These are phyloP conservation scores for Napeogenes sylphis DNA, from an alignment of 2,888 invertebrate genomes.

Conservation along the genomic window DNA sequence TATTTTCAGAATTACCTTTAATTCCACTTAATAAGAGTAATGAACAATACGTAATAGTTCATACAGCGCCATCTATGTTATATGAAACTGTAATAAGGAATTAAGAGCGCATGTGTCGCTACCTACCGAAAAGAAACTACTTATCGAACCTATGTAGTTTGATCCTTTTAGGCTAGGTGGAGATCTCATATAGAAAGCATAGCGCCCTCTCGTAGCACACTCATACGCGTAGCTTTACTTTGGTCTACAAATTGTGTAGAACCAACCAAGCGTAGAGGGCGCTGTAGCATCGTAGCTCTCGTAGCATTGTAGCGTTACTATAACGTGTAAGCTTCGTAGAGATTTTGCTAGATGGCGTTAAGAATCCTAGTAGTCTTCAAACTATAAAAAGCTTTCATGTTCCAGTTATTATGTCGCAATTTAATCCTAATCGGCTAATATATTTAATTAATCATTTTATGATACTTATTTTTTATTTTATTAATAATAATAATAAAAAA, in stretches of 20 bases:
- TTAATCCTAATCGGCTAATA: too few species aligned
- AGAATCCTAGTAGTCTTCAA: neutral
- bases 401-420: neutral
- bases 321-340: neutral
- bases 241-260: neutral
- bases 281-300: neutral
- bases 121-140: neutral
- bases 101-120: neutral
- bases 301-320: neutral
- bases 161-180: neutral
- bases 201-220: conserved; percentile 2
- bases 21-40: too few species aligned
- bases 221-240: neutral
- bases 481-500: too few species aligned
- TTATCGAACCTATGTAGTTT: neutral
- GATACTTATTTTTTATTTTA: too few species aligned
- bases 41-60: too few species aligned
- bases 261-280: neutral
- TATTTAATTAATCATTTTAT: too few species aligned
- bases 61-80: too few species aligned
- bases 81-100: neutral
- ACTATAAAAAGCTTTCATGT: neutral
- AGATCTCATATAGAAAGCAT: neutral
- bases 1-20: too few species aligned
- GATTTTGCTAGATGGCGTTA: neutral